Conservation (phyloP, 2,797 vertebrate species). For the Myotis planiceps region DNA sequence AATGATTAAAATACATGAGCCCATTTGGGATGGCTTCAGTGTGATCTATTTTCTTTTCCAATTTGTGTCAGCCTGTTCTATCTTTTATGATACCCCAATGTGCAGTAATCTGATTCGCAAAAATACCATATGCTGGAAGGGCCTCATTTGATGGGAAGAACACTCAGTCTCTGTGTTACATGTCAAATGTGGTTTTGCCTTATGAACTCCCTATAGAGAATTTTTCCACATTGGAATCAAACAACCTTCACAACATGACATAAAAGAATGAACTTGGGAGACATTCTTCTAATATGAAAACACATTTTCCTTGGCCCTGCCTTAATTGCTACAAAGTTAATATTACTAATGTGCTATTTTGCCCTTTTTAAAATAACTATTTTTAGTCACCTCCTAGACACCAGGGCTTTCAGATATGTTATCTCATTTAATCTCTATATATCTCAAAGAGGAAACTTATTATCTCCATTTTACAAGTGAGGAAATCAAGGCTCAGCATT, state of each 20-base stretch:
- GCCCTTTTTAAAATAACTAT: background rate
- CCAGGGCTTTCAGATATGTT: background rate
- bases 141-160: background rate
- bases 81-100: background rate
- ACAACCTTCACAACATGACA: background rate
- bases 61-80: background rate
- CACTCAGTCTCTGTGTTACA: background rate
- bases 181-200: background rate
- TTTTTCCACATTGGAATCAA: background rate
- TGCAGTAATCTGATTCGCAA: background rate
- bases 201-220: background rate
- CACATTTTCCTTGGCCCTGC: background rate
- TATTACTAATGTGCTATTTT: background rate
- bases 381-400: background rate
- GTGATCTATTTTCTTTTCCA: slow-evolving; percentile 54
- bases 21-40: background rate
- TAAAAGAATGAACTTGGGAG: background rate
- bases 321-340: background rate
- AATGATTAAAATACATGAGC: slow-evolving; percentile 75
- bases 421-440: slow-evolving; percentile 5
- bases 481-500: background rate
- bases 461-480: background rate
- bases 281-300: slow-evolving; percentile 20
- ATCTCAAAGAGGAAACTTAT: background rate
- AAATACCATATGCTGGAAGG: background rate